phyloP scores from a whole-genome alignment of 1,140 invertebrate genomes.

The Cotesia typhae region DNA sequence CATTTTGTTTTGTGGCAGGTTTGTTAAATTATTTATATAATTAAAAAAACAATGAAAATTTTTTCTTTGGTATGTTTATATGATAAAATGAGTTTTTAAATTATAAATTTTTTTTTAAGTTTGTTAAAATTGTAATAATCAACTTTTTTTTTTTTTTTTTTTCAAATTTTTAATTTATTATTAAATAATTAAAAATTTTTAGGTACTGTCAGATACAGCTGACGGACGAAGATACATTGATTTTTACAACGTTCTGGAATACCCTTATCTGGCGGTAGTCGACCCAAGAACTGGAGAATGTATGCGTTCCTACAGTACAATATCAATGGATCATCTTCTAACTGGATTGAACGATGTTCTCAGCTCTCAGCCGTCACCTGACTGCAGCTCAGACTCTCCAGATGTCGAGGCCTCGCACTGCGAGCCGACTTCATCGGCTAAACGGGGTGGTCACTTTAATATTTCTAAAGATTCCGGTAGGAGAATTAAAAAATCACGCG shows the following conservation, averaged over 20 bases:
- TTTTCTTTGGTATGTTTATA: too few relatives aligned
- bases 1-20: constrained; percentile 87
- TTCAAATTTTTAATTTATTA: neutral
- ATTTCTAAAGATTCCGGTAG: constrained; percentile 33
- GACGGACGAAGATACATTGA: constrained; percentile 76
- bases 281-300: constrained; percentile 82
- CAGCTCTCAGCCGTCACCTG: constrained; percentile 61
- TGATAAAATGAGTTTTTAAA: too few relatives aligned
- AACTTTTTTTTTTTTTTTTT: too few relatives aligned
- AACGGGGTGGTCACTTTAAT: constrained; percentile 39
- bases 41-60: too few relatives aligned
- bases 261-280: constrained; percentile 78
- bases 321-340: constrained; percentile 62
- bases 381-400: constrained; percentile 52
- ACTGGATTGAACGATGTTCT: constrained; percentile 62
- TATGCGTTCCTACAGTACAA: constrained; percentile 67
- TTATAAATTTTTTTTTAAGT: too few relatives aligned
- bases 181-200: constrained; percentile 31
- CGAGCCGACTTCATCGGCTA: constrained; percentile 39
- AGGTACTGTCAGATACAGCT: constrained; percentile 75
- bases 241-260: constrained; percentile 75
- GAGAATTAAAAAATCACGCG: constrained; percentile 37
- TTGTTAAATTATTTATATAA: constrained; percentile 29
- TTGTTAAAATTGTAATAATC: too few relatives aligned
- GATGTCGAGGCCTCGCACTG: constrained; percentile 48